Evolutionary conservation across 2,888 invertebrate species (phyloP), one percentile per base, ranked within the genome.

Genomic region (Acheta domesticus): DNA sequence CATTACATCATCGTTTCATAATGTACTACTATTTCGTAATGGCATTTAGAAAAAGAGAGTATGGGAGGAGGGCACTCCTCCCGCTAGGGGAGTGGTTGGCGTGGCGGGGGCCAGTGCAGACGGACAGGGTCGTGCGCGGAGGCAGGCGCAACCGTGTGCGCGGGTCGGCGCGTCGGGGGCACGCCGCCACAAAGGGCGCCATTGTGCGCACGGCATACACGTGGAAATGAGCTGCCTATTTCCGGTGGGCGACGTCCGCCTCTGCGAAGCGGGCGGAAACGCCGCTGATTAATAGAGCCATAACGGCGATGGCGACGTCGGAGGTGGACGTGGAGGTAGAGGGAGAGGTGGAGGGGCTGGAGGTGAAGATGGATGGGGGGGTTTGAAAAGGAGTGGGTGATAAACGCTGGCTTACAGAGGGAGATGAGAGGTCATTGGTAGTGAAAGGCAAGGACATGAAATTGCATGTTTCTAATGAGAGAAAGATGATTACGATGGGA

Each of bases 171-270:
- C 62, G 62, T 16, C 62, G 3, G n/a, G 62, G 62, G 62, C n/a
- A 11, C 62, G n/a, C 16, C 62, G 16, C n/a, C 62, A 62, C 62
- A 62, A 62, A 62, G 62, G 62, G 8, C 62, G 14, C 62, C 62
- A 62, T 62, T 62, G 62, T 62, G n/a, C 62, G 62, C n/a, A 5
- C 16, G 16, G 62, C 62, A 16, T 62, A 62, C 16, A 62, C 62
- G 62, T 62, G 62, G 62, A 62, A 62, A 62, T 62, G 62, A 62
- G 62, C 62, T 62, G 62, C 62, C 62, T 62, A 62, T 62, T 62
- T 62, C 62, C 62, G 62, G 16, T 62, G 62, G 62, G 16, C 62
- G n/a, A n/a, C 62, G 11, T 62, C 62, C 62, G 62, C 14, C 62
- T 14, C 62, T 36, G 36, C 62, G 62, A 62, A 14, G 62, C 16